Evolutionary conservation across 2,888 invertebrate genomes (phyloP).

Genomic region (Loripinus fragilis): DNA sequence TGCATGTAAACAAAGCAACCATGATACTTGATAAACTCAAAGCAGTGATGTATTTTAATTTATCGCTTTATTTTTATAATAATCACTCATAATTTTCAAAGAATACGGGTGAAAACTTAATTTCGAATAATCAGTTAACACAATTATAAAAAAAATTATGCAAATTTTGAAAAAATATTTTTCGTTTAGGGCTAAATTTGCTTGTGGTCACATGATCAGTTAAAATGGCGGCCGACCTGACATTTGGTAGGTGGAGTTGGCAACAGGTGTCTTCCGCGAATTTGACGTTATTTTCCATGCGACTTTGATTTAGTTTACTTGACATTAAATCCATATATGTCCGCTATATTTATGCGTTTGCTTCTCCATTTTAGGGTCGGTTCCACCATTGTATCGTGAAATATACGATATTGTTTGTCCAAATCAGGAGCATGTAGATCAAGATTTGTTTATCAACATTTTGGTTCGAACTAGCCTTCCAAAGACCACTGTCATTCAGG

Average conservation of each 20-base stretch:
- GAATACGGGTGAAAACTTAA: neutral
- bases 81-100: too few species aligned
- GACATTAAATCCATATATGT: too few species aligned
- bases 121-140: too few species aligned
- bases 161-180: too few species aligned
- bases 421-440: constrained; percentile 83
- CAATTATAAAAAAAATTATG: too few species aligned
- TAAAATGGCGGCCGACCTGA: constrained; percentile 80
- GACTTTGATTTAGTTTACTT: too few species aligned
- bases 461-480: constrained; percentile 82
- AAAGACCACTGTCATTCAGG: constrained; percentile 80
- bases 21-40: constrained; percentile 52
- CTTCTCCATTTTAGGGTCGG: constrained; percentile 77
- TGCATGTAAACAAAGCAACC: constrained; percentile 64
- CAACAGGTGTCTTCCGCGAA: constrained; percentile 1
- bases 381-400: constrained; percentile 83
- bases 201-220: constrained; percentile 72
- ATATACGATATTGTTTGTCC: constrained; percentile 83
- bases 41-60: constrained; percentile 9
- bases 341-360: too few species aligned
- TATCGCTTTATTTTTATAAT: neutral
- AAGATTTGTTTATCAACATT: constrained; percentile 82
- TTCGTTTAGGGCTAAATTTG: neutral
- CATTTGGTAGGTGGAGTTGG: constrained; percentile 72
- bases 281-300: neutral